Percentiles rank a stretch among this genome's conserved stretches.
Evolutionary conservation across 1,140 invertebrate genomes (phyloP).

Genomic region (Lucilia cuprina): DNA sequence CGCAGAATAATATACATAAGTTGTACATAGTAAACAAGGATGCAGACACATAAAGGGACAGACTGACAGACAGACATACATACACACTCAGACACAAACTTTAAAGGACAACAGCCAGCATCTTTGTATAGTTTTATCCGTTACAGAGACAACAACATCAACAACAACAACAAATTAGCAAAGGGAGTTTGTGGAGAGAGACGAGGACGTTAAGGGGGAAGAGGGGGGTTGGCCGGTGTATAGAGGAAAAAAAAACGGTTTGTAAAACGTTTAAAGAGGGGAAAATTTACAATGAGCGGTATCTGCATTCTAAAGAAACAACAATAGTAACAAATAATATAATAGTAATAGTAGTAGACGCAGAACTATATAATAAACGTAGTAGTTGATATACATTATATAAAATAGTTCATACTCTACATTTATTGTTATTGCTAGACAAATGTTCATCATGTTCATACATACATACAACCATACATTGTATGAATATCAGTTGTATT

Average conservation of each 20-base stretch:
- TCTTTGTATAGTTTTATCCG: conserved; percentile 24
- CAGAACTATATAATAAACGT: not conserved
- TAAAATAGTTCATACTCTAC: not conserved
- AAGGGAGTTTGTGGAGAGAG: too few relatives aligned
- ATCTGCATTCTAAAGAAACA: conserved; percentile 26
- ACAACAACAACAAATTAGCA: not conserved
- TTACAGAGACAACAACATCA: not conserved
- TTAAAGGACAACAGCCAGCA: conserved; percentile 34
- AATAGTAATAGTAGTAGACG: conserved; percentile 11
- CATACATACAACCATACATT: not conserved
- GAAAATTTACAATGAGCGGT: not conserved
- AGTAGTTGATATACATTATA: not conserved
- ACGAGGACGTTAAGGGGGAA: not conserved
- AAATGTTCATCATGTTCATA: not conserved
- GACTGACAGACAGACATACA: not conserved
- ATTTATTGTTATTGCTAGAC: not conserved
- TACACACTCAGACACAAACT: conserved; percentile 17
- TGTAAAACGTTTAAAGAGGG: not conserved
- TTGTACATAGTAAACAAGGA: conserved; percentile 32
- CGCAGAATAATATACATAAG: conserved; percentile 34
- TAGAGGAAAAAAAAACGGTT: not conserved
- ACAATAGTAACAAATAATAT: conserved; percentile 27
- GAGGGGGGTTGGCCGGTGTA: not conserved
- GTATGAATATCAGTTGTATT: not conserved
- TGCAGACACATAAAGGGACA: conserved; percentile 33